Conservation (phyloP, 2,797 vertebrate species). For the Sandelia bainsii region DNA sequence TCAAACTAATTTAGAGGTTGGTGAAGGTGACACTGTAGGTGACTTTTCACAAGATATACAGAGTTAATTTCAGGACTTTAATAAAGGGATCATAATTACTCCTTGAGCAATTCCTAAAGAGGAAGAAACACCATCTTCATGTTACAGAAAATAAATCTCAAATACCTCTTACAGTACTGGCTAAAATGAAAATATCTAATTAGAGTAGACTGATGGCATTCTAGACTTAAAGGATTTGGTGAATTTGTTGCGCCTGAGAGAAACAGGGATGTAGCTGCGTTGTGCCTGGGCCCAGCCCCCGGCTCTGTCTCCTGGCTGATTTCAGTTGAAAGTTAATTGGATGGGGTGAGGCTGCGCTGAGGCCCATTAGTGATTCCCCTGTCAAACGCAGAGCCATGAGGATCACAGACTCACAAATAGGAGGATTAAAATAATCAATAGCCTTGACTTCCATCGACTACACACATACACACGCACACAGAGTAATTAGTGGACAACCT, state of each 20-base stretch:
- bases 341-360: conserved; percentile 84
- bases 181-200: conserved; percentile 72
- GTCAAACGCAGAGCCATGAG: conserved; percentile 87
- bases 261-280: conserved; percentile 62
- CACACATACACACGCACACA: conserved; percentile 69
- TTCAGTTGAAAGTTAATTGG: conserved; percentile 89
- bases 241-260: conserved; percentile 77
- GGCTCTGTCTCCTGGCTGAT: conserved; percentile 78
- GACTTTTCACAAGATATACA: background rate
- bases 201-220: conserved; percentile 76
- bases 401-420: conserved; percentile 92
- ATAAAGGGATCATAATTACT: background rate
- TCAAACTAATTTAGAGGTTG: background rate
- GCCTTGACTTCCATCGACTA: conserved; percentile 86
- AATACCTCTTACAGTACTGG: conserved; percentile 58
- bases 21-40: background rate
- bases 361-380: conserved; percentile 89
- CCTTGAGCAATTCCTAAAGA: background rate
- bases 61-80: background rate
- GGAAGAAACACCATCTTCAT: conserved; percentile 1
- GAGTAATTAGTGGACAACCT: conserved; percentile 86
- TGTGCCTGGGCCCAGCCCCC: conserved; percentile 64
- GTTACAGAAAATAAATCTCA: conserved; percentile 45
- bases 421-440: conserved; percentile 92
- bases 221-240: conserved; percentile 78